phyloP scores from a whole-genome alignment of 2,888 invertebrate genomes.

The Formica aserva region DNA sequence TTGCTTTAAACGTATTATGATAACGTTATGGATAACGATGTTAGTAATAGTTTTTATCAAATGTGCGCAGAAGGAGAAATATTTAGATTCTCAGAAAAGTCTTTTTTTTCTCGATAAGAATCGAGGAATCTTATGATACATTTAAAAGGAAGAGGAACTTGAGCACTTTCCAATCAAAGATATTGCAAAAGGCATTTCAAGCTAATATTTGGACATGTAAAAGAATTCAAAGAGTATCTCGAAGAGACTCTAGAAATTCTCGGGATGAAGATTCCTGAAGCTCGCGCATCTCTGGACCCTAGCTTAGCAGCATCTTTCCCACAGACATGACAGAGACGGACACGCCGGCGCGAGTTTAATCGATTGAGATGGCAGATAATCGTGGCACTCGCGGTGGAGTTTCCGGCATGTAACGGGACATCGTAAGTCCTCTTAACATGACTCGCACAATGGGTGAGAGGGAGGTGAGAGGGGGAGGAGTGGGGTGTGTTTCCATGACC shows the following conservation, averaged over 20 bases:
- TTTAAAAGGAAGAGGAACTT: background rate
- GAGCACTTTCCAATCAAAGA: background rate
- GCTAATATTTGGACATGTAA: background rate
- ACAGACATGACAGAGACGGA: background rate
- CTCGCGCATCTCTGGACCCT: background rate
- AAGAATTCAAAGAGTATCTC: background rate
- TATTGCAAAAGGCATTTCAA: background rate
- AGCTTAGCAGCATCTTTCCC: background rate
- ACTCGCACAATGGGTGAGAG: conserved; percentile 41
- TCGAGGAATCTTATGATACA: background rate
- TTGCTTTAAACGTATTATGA: conserved; percentile 18
- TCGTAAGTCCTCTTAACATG: conserved; percentile 66
- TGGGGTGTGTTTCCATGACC: conserved; percentile 57
- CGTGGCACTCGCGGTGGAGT: conserved; percentile 63
- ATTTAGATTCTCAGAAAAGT: too few relatives aligned
- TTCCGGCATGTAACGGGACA: conserved; percentile 55
- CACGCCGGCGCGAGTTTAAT: conserved; percentile 22
- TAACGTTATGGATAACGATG: background rate
- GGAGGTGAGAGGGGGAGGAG: background rate
- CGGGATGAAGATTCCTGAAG: background rate
- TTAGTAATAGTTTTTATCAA: background rate
- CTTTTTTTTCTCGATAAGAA: background rate
- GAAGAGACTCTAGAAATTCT: background rate
- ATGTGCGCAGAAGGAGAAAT: too few relatives aligned
- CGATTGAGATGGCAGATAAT: conserved; percentile 59